Conservation (phyloP, 2,888 invertebrate species). For the Melanchra persicariae region DNA sequence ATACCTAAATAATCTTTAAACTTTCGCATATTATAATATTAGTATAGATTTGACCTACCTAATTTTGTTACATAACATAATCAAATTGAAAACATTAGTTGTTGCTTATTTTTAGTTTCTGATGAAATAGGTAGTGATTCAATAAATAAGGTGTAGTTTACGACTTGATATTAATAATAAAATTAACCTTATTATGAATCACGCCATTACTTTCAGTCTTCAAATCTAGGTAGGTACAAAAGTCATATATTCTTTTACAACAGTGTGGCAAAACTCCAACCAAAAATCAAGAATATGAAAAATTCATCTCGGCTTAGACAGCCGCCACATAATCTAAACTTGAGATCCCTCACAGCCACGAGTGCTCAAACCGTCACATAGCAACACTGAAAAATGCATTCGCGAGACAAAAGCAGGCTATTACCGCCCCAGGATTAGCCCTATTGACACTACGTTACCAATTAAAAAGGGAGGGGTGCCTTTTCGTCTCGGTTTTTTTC, state of each 20-base stretch:
- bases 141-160: background rate
- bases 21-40: background rate
- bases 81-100: background rate
- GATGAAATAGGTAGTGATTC: background rate
- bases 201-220: background rate
- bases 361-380: constrained; percentile 75
- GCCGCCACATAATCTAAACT: constrained; percentile 42
- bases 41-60: too few relatives aligned
- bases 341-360: constrained; percentile 32
- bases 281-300: constrained; percentile 51
- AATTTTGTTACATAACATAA: background rate
- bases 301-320: constrained; percentile 42
- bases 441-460: constrained; percentile 91
- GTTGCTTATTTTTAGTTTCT: background rate
- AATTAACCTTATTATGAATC: background rate
- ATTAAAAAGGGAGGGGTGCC: constrained; percentile 91
- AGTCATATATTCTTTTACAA: constrained; percentile 7
- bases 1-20: too few relatives aligned
- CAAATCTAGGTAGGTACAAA: background rate
- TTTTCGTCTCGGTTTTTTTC: constrained; percentile 91
- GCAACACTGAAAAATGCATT: constrained; percentile 89
- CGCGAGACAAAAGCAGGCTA: constrained; percentile 88
- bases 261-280: constrained; percentile 7
- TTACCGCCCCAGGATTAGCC: constrained; percentile 89
- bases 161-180: background rate